Evolutionary conservation across 2,797 vertebrate species (phyloP), one percentile per base, ranked within the genome.

Genomic region (Molossus molossus): DNA sequence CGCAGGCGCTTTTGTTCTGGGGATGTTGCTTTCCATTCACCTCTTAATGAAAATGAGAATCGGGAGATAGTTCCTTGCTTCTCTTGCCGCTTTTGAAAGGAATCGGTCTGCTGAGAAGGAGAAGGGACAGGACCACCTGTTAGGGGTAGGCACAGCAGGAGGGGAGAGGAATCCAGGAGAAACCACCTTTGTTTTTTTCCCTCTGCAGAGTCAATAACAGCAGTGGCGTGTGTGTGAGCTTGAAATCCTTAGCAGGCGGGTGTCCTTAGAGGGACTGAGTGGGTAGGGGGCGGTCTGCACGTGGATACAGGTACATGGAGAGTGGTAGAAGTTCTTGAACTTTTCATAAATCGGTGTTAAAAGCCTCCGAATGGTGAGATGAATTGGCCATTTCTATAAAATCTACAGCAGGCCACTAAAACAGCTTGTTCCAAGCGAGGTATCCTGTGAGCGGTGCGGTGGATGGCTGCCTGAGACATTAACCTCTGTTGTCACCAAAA

Each of bases 21-120:
- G 93, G 80, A n/a, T 76, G 11, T 72, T 83, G 58, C 62, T 86
- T 53, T 64, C 83, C 40, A 5, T 91, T 94, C 65, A 57, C 89
- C 91, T 97, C 96, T 92, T 90, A 83, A 72, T 95, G 73, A 97
- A 96, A 79, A 87, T 70, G 37, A 70, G 65, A 96, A 87, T 91
- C 50, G 40, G 45, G 70, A 95, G 96, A 25, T 1, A 25, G 50
- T 48, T 87, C 58, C 76, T 86, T 96, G 82, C 50, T 1, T 98
- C 81, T 57, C 13, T 83, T 1, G 0, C n/a, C 86, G 53, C 73
- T 94, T 96, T 85, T 92, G 84, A 97, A 98, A 93, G 83, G 53
- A 75, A 95, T 87, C 33, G 18, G 27, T 88, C 86, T 82, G 40
- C 85, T 11, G 76, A 88, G 82, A 65, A 53, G 53, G 55, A 88